Evolutionary conservation across 2,797 vertebrate species (phyloP).

Genomic region (Pterois miles): DNA sequence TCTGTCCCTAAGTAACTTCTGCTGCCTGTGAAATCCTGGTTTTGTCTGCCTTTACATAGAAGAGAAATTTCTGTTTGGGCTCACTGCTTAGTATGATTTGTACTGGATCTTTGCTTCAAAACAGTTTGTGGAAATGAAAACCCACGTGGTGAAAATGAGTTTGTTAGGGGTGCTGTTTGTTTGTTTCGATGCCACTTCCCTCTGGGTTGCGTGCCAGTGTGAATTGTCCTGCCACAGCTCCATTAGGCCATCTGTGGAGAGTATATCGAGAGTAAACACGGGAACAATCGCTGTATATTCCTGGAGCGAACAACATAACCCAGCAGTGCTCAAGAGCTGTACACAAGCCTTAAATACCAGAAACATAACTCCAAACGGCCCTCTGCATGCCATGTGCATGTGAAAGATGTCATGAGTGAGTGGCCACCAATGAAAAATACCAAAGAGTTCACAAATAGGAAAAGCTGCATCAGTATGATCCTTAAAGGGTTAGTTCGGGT

Average conservation of each 20-base stretch:
- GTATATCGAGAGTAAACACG: conserved; percentile 58
- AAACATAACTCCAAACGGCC: conserved; percentile 20
- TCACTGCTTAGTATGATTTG: neutral
- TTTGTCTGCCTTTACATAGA: neutral
- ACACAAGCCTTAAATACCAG: conserved; percentile 30
- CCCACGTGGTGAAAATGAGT: conserved; percentile 5
- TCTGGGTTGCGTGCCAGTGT: conserved; percentile 46
- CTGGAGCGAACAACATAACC: conserved; percentile 53
- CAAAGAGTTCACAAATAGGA: neutral
- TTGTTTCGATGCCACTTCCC: conserved; percentile 32
- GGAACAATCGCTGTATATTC: conserved; percentile 61
- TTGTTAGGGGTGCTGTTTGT: conserved; percentile 17
- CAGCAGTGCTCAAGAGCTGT: conserved; percentile 26
- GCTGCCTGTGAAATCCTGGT: conserved; percentile 1
- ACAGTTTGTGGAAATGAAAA: conserved; percentile 10
- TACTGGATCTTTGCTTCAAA: neutral
- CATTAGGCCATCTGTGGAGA: conserved; percentile 60
- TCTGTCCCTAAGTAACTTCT: conserved; percentile 14
- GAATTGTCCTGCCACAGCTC: conserved; percentile 29
- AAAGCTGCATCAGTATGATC: neutral
- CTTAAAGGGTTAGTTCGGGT: neutral
- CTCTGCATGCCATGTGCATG: neutral
- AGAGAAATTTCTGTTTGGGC: neutral
- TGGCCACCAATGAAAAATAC: neutral
- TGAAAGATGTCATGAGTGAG: conserved; percentile 13